A percentile compares a stretch with the other conserved stretches of the same genome.
phyloP scores from a whole-genome alignment of 1,140 invertebrate genomes.

The Apolygus lucorum region DNA sequence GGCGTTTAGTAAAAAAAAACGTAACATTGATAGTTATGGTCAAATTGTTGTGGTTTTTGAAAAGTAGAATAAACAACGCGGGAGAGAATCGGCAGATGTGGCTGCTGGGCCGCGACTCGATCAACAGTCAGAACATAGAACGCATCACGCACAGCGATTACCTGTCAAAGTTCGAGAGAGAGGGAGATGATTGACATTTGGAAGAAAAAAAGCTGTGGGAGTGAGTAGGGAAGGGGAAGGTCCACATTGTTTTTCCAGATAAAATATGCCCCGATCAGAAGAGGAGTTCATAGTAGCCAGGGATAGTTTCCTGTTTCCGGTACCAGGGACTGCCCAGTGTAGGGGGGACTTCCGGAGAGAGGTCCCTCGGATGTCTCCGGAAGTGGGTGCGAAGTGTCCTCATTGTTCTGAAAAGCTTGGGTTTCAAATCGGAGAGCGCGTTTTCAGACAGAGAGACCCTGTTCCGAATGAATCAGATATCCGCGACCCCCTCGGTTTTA shows the following conservation, averaged over 20 bases:
- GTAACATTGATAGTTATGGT: background rate
- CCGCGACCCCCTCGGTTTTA: too few species aligned
- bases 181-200: background rate
- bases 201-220: too few species aligned
- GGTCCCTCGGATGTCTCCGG: too few species aligned
- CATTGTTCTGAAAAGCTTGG: slow-evolving; percentile 11
- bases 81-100: too few species aligned
- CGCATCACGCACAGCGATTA: background rate
- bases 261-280: background rate
- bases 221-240: background rate
- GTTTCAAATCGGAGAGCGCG: too few species aligned
- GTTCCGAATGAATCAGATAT: too few species aligned
- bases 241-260: background rate
- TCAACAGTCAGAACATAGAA: background rate
- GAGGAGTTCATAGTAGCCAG: background rate
- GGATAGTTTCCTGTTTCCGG: background rate
- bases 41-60: too few species aligned
- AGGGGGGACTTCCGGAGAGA: slow-evolving; percentile 20
- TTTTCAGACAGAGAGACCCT: too few species aligned
- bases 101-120: background rate
- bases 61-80: too few species aligned
- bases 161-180: background rate
- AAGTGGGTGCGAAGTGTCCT: slow-evolving; percentile 22
- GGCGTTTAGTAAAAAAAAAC: background rate
- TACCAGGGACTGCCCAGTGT: background rate